Evolutionary conservation across 2,888 invertebrate species (phyloP), one percentile per base, ranked within the genome.

Genomic region (Aphrophora alni): DNA sequence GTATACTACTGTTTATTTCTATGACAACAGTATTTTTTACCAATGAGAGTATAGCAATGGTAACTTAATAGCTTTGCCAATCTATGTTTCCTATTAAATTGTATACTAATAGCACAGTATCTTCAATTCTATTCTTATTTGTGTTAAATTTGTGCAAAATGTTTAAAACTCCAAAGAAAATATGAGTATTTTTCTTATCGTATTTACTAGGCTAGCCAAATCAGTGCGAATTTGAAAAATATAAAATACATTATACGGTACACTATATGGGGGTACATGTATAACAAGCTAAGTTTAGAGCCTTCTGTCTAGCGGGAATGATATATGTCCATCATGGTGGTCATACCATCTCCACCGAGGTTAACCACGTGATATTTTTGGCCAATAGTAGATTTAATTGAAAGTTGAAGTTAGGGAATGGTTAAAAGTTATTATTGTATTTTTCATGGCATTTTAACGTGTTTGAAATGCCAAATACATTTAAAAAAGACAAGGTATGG

Each of bases 381-480:
- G 17, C 44, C 44, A 44, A 44, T 44, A 44, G 44, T 44, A 44
- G 12, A 44, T 44, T 44, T 44, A 44, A 44, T 44, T 44, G 44
- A 44, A 44, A 44, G 44, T 44, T 44, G 44, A 44, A 44, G 44
- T 44, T 44, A 14, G 44, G 44, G 44, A 44, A 44, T 44, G 44
- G 44, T 44, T 44, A 44, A 8, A 44, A 44, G 44, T 44, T 44
- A 44, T 44, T 44, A 44, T 44, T 44, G 76, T 76, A 68, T 76
- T 59, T 59, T 76, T 75, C 44, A 75, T 75, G 75, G 75, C 51
- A 26, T 38, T 28, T 26, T 25, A 75, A 75, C 27, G 76, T 76
- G 59, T 76, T 59, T 59, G 76, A 59, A 59, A 76, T 76, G 76
- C 59, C 68, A 76, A 76, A 76, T 76, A 76, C 26, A 69, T 68